Conservation (phyloP, 1,140 invertebrate genomes). For the Drosophila suzukii region DNA sequence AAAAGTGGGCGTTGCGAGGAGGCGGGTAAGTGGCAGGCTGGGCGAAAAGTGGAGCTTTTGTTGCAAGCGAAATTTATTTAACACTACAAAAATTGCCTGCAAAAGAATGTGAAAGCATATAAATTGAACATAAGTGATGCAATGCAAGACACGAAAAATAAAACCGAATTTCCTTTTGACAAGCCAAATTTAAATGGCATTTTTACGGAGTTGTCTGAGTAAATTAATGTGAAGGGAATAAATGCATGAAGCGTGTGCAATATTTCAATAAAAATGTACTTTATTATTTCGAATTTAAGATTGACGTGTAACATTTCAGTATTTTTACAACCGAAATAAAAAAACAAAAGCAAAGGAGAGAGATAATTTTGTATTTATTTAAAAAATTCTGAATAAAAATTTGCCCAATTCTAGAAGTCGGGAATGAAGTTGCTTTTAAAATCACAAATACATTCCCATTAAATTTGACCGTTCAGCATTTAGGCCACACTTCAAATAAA, state of each 20-base stretch:
- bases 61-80: conserved; percentile 55
- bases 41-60: conserved; percentile 30
- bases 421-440: conserved; percentile 6
- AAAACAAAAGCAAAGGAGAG: too few relatives aligned
- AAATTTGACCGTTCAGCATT: conserved; percentile 17
- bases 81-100: conserved; percentile 45
- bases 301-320: not conserved
- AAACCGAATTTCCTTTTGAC: conserved; percentile 32
- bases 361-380: too few relatives aligned
- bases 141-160: conserved; percentile 21
- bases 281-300: not conserved
- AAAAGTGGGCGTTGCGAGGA: conserved; percentile 5
- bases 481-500: conserved; percentile 50
- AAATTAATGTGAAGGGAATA: conserved; percentile 22
- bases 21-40: not conserved
- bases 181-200: conserved; percentile 21
- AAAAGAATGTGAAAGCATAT: conserved; percentile 40
- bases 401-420: not conserved
- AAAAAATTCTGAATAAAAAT: not conserved
- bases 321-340: not conserved
- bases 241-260: conserved; percentile 12
- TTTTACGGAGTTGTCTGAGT: conserved; percentile 6
- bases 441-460: conserved; percentile 9
- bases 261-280: conserved; percentile 11
- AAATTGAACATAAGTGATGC: conserved; percentile 49